Conservation (phyloP, 2,888 invertebrate genomes). For the Catocala fraxini region DNA sequence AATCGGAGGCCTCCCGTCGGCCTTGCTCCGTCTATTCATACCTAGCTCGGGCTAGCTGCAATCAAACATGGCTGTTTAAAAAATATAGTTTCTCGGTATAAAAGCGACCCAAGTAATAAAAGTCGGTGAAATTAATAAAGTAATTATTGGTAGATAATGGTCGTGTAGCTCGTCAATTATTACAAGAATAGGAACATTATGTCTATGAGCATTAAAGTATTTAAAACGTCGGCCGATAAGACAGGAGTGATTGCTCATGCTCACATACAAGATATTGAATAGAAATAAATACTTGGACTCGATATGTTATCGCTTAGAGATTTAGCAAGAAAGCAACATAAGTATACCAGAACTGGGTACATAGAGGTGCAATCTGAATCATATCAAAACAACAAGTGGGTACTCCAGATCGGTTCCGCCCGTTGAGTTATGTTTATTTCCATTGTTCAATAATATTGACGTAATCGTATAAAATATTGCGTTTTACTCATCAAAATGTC, state of each 20-base stretch:
- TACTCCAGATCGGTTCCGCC: slow-evolving; percentile 6
- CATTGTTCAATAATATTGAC: slow-evolving; percentile 7
- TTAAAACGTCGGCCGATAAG: slow-evolving; percentile 52
- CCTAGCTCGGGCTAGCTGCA: slow-evolving; percentile 28
- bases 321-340: slow-evolving; percentile 32
- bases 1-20: slow-evolving; percentile 55
- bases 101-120: slow-evolving; percentile 16
- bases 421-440: slow-evolving; percentile 9
- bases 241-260: slow-evolving; percentile 50
- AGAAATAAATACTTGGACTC: slow-evolving; percentile 41
- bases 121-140: slow-evolving; percentile 20
- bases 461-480: slow-evolving; percentile 11
- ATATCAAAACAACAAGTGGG: slow-evolving; percentile 11
- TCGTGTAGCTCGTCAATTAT: slow-evolving; percentile 21
- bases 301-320: slow-evolving; percentile 55
- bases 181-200: slow-evolving; percentile 18
- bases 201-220: slow-evolving; percentile 24
- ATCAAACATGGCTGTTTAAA: slow-evolving; percentile 25
- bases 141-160: slow-evolving; percentile 22
- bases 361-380: slow-evolving; percentile 21
- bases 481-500: slow-evolving; percentile 5
- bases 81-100: slow-evolving; percentile 36
- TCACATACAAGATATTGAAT: slow-evolving; percentile 39
- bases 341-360: background rate
- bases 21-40: slow-evolving; percentile 52